These are phyloP conservation scores for Microctenopoma steveboyesi DNA, from an alignment of 2,797 vertebrate species.

Conservation along the genomic window DNA sequence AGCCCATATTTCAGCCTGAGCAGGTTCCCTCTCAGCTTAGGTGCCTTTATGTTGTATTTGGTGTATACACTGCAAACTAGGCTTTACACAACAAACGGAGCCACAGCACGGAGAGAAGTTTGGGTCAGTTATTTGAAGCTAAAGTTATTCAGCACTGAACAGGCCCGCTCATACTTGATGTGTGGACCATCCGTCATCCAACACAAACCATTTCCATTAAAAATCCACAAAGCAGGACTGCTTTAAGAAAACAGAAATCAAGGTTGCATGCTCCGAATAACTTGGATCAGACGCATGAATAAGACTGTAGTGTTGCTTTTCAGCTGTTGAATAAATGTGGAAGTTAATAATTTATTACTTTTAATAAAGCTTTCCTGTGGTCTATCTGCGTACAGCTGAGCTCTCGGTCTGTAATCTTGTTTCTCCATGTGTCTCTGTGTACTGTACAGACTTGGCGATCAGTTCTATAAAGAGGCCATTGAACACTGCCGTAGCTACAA, in stretches of 20 bases:
- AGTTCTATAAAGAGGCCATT: constrained; percentile 97
- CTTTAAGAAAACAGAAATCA: constrained; percentile 28
- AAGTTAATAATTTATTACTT: constrained; percentile 6
- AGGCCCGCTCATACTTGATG: constrained; percentile 20
- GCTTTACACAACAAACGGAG: constrained; percentile 15
- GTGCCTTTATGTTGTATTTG: constrained; percentile 8
- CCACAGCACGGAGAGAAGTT: not conserved
- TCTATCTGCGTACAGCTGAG: not conserved
- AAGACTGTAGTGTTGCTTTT: constrained; percentile 19
- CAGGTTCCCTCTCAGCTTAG: not conserved
- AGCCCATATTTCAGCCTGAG: not conserved
- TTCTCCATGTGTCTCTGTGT: constrained; percentile 21
- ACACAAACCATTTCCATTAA: constrained; percentile 30
- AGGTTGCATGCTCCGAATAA: constrained; percentile 33
- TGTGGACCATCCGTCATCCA: constrained; percentile 20
- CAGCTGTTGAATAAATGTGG: constrained; percentile 19
- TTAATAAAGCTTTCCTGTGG: not conserved
- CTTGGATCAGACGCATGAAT: constrained; percentile 22
- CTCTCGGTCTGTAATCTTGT: not conserved
- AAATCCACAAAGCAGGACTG: constrained; percentile 18
- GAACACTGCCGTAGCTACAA: constrained; percentile 98
- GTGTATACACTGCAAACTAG: constrained; percentile 11
- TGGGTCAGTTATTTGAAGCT: not conserved
- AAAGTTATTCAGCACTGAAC: constrained; percentile 14
- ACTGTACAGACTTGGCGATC: constrained; percentile 89